A percentile compares a stretch with the other conserved stretches of the same genome.
Evolutionary conservation across 2,113 vertebrate species (phyloP).

Genomic region (Ciconia stormi): DNA sequence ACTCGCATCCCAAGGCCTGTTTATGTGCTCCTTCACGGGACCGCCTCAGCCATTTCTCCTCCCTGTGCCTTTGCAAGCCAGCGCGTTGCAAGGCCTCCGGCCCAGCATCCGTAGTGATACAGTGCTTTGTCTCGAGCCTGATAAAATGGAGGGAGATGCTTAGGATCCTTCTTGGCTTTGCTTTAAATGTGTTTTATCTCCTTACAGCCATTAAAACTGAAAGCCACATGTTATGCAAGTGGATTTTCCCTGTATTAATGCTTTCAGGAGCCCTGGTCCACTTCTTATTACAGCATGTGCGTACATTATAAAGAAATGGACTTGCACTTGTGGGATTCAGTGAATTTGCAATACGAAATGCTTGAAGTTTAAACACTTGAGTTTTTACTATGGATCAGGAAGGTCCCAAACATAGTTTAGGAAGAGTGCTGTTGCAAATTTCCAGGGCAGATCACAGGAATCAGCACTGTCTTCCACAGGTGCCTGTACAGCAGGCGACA

Average conservation of each 20-base stretch:
- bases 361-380: not conserved
- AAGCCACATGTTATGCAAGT: not conserved
- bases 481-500: not conserved
- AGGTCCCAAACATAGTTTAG: not conserved
- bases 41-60: not conserved
- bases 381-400: not conserved
- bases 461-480: not conserved
- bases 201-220: not conserved
- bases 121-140: not conserved
- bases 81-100: not conserved
- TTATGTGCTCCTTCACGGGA: accelerated
- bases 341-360: not conserved
- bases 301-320: not conserved
- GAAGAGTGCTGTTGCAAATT: not conserved
- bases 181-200: not conserved
- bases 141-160: not conserved
- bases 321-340: not conserved
- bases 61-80: not conserved
- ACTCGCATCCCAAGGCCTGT: not conserved
- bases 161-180: not conserved
- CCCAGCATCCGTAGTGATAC: not conserved
- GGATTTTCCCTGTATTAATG: not conserved
- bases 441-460: not conserved
- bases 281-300: not conserved
- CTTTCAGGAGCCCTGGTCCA: slow-evolving; percentile 1